These are phyloP conservation scores for Drosophila anomalata DNA, from an alignment of 2,888 invertebrate species.

Conservation along the genomic window DNA sequence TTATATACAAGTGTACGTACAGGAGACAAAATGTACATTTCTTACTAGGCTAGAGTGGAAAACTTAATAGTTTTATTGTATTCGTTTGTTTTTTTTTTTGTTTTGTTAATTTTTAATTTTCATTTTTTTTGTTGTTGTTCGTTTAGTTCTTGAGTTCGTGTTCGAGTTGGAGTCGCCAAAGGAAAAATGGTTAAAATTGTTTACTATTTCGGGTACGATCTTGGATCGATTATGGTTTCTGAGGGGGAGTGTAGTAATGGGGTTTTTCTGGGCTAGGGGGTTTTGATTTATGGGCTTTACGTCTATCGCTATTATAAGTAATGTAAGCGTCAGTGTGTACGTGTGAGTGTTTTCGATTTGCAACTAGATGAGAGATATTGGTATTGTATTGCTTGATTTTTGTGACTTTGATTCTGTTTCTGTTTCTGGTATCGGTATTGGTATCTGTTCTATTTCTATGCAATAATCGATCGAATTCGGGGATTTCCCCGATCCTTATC, in stretches of 20 bases:
- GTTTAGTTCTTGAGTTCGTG: slow-evolving; percentile 15
- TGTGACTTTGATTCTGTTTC: slow-evolving; percentile 25
- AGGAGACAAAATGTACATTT: slow-evolving; percentile 52
- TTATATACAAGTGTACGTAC: slow-evolving; percentile 41
- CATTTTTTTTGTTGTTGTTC: not conserved
- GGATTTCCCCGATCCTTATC: not conserved
- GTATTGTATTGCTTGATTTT: slow-evolving; percentile 27
- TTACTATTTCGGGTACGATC: slow-evolving; percentile 17
- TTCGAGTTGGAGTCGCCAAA: slow-evolving; percentile 32
- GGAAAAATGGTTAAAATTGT: slow-evolving; percentile 6
- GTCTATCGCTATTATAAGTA: slow-evolving; percentile 46
- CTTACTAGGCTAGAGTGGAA: slow-evolving; percentile 44
- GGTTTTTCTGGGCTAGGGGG: not conserved
- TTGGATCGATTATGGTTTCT: slow-evolving; percentile 27
- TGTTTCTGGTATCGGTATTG: slow-evolving; percentile 21
- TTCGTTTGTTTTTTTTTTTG: slow-evolving; percentile 1
- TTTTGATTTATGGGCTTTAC: slow-evolving; percentile 14
- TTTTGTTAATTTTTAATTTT: not conserved
- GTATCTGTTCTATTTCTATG: slow-evolving; percentile 27
- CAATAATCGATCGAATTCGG: slow-evolving; percentile 27
- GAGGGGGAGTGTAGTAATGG: not conserved
- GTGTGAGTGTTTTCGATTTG: slow-evolving; percentile 13
- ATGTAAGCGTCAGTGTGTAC: slow-evolving; percentile 35
- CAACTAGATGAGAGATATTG: slow-evolving; percentile 46
- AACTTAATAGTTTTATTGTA: slow-evolving; percentile 46